Evolutionary conservation across 64 coral and sea anemone species (phyloP).

Genomic region (Dendrophyllia cribrosa): DNA sequence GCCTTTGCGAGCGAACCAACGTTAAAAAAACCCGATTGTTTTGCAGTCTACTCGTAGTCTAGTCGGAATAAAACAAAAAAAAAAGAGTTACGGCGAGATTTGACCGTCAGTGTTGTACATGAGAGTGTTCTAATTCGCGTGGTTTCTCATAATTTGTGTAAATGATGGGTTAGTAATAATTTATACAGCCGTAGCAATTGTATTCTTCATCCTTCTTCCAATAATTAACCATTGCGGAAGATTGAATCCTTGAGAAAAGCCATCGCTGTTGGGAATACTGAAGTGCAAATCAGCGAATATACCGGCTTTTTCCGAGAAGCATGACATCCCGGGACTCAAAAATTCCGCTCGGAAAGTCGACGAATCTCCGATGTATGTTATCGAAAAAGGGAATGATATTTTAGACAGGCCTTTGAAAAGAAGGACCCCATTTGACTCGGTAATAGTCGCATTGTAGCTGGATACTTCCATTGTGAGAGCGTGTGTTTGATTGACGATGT

Average conservation of each 20-base stretch:
- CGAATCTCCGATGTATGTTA: slow-evolving; percentile 36
- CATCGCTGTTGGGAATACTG: neutral
- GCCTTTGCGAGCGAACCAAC: too few relatives aligned
- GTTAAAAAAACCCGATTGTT: too few relatives aligned
- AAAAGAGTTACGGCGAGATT: too few relatives aligned
- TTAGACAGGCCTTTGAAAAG: neutral
- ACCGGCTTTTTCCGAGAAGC: neutral
- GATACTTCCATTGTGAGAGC: neutral
- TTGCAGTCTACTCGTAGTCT: too few relatives aligned
- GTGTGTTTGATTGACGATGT: neutral
- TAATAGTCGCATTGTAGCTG: slow-evolving; percentile 11
- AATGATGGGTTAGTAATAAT: too few relatives aligned
- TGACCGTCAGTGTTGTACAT: too few relatives aligned
- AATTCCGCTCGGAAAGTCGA: slow-evolving; percentile 22
- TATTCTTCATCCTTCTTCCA: neutral
- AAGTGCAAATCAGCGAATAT: neutral
- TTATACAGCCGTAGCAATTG: too few relatives aligned
- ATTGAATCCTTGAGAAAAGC: slow-evolving; percentile 8
- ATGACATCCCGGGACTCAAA: neutral
- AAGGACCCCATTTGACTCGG: neutral
- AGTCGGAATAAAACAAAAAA: too few relatives aligned
- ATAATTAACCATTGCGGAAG: neutral
- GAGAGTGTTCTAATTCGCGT: too few relatives aligned
- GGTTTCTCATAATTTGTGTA: too few relatives aligned
- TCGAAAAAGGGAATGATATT: neutral